Evolutionary conservation across 2,113 vertebrate species (phyloP).

Genomic region (Calyptomena viridis): DNA sequence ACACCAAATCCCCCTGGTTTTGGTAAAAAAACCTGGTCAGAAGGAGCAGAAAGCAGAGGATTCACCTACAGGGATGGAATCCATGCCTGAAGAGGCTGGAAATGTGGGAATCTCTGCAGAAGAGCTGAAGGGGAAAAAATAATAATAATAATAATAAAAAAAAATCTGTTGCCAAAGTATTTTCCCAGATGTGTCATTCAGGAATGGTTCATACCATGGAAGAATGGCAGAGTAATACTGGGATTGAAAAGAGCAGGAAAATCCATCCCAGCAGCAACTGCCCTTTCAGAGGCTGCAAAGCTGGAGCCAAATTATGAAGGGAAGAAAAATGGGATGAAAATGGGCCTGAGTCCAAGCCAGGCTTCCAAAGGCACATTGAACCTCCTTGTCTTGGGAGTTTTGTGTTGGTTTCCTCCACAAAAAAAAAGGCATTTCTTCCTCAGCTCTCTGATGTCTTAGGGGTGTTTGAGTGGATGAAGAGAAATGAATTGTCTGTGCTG

Average conservation of each 20-base stretch:
- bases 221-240: neutral
- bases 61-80: neutral
- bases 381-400: neutral
- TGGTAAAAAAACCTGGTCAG: neutral
- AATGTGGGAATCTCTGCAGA: neutral
- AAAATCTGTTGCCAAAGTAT: neutral
- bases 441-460: neutral
- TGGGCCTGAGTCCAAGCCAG: neutral
- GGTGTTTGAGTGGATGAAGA: neutral
- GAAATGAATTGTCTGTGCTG: neutral
- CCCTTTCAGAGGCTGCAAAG: constrained; percentile 7
- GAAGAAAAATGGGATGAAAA: constrained; percentile 31
- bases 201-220: neutral
- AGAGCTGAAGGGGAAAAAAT: neutral
- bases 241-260: neutral
- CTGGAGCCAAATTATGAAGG: neutral
- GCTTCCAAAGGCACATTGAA: neutral
- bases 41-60: neutral
- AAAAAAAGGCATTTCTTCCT: neutral
- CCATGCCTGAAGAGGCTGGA: neutral
- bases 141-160: neutral
- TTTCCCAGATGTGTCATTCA: neutral
- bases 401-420: neutral
- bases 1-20: neutral
- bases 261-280: neutral